These are phyloP conservation scores for Torymus tubicola DNA, from an alignment of 2,888 invertebrate genomes.

Conservation along the genomic window DNA sequence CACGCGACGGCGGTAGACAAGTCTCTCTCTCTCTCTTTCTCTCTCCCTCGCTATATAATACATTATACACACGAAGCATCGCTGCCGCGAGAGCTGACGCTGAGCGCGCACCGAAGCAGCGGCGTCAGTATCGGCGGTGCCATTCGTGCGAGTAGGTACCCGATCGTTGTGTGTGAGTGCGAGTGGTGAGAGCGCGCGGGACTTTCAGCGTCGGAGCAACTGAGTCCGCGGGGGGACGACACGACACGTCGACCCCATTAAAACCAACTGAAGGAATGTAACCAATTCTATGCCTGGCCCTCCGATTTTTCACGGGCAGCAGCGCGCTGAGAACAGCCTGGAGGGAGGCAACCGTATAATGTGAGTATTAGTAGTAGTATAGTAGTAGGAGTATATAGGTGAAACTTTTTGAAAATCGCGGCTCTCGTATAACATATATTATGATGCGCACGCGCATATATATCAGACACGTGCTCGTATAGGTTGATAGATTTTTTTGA, in stretches of 20 bases:
- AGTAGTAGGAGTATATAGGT: too few species aligned
- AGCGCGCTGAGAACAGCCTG: too few species aligned
- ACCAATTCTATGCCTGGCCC: slow-evolving; percentile 64
- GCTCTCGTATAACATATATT: too few species aligned
- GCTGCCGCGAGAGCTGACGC: neutral
- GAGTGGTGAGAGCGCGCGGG: slow-evolving; percentile 65
- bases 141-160: slow-evolving; percentile 48
- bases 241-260: slow-evolving; percentile 45
- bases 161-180: too few species aligned
- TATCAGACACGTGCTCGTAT: too few species aligned
- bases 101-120: slow-evolving; percentile 23
- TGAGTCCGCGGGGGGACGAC: slow-evolving; percentile 68
- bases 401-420: too few species aligned
- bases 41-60: neutral
- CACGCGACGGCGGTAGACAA: neutral
- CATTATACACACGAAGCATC: neutral
- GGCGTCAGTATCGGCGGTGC: slow-evolving; percentile 52
- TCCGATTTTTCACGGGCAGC: slow-evolving; percentile 51
- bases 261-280: slow-evolving; percentile 71
- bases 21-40: slow-evolving; percentile 12
- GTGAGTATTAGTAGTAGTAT: too few species aligned
- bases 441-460: too few species aligned
- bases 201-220: slow-evolving; percentile 74
- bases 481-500: too few species aligned
- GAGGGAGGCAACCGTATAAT: neutral